Conservation (phyloP, 2,797 vertebrate species). For the Arctocebus calabarensis region DNA sequence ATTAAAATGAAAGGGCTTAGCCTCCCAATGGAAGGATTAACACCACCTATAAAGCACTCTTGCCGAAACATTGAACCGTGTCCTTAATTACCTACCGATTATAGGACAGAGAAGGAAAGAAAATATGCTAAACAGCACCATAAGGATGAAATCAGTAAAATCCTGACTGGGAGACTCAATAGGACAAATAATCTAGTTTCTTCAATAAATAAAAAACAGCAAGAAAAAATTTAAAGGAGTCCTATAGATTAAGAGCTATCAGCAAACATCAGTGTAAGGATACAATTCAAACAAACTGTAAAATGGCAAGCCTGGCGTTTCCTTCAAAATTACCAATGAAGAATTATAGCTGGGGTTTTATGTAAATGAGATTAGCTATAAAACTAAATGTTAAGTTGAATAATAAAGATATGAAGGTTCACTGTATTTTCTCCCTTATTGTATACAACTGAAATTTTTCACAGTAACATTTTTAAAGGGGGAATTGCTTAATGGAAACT, state of each 20-base stretch:
- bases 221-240: not conserved
- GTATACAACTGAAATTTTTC: not conserved
- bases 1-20: not conserved
- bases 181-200: not conserved
- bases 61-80: not conserved
- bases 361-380: not conserved
- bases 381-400: not conserved
- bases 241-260: not conserved
- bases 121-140: not conserved
- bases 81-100: not conserved
- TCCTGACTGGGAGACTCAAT: not conserved
- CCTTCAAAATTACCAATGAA: conserved; percentile 24
- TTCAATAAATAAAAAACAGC: not conserved
- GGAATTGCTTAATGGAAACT: not conserved
- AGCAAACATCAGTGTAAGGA: not conserved
- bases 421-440: not conserved
- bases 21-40: not conserved
- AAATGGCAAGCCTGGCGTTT: not conserved
- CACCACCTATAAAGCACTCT: not conserved
- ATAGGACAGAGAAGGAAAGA: not conserved
- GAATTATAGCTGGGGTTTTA: not conserved
- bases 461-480: not conserved
- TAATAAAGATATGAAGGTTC: not conserved
- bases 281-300: conserved; percentile 21
- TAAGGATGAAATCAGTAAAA: not conserved